Conservation (phyloP, 2,888 invertebrate species). For the Hydrotaea cyrtoneurina region DNA sequence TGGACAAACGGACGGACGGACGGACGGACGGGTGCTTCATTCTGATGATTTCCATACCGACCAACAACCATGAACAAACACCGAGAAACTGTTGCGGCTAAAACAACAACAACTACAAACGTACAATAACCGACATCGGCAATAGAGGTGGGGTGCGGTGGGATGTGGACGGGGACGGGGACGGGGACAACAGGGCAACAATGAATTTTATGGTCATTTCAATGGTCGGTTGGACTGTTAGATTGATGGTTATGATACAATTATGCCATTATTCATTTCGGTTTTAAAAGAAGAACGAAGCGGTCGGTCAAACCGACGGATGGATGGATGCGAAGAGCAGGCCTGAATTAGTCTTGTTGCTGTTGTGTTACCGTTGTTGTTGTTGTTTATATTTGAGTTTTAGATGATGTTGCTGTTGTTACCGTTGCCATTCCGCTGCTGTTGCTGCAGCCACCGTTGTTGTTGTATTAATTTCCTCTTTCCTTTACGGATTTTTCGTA, state of each 20-base stretch:
- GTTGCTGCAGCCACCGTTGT: not conserved
- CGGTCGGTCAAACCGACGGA: not conserved
- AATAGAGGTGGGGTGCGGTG: not conserved
- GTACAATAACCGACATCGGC: slow-evolving; percentile 10
- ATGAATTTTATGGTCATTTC: slow-evolving; percentile 58
- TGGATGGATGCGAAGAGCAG: slow-evolving; percentile 52
- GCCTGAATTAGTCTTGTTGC: slow-evolving; percentile 36
- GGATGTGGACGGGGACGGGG: slow-evolving; percentile 22
- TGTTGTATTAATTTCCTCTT: slow-evolving; percentile 25
- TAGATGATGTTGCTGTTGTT: not conserved
- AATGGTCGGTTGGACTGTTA: slow-evolving; percentile 51
- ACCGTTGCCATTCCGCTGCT: not conserved
- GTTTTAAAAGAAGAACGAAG: slow-evolving; percentile 48
- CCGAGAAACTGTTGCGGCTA: slow-evolving; percentile 40
- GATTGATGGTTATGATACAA: slow-evolving; percentile 66
- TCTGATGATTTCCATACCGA: slow-evolving; percentile 40
- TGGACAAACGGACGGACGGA: not conserved
- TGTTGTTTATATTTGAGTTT: not conserved
- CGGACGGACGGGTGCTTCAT: slow-evolving; percentile 4
- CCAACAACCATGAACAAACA: slow-evolving; percentile 5
- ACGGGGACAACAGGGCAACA: slow-evolving; percentile 22
- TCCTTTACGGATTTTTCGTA: not conserved
- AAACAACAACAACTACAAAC: slow-evolving; percentile 38
- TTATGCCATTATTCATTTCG: slow-evolving; percentile 65
- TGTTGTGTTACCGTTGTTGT: not conserved